Percentiles rank a stretch among this genome's conserved stretches.
phyloP scores from a whole-genome alignment of 92 coral and sea anemone genomes.

The Nematostella vectensis region DNA sequence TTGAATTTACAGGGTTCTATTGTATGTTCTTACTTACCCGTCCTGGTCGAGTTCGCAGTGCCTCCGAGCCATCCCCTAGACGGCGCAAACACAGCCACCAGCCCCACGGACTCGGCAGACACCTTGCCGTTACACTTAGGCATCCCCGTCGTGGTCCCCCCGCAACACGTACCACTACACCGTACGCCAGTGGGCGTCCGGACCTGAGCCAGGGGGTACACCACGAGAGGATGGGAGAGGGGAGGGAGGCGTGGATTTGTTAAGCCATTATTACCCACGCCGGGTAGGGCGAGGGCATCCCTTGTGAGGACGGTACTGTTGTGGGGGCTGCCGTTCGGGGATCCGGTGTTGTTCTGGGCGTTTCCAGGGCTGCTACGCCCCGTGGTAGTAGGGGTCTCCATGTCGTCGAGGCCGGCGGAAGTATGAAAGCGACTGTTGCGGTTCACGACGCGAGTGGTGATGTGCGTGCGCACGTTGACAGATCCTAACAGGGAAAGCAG shows the following conservation, averaged over 20 bases:
- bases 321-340: constrained; percentile 87
- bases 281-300: constrained; percentile 53
- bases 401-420: constrained; percentile 97
- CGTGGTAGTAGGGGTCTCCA: constrained; percentile 38
- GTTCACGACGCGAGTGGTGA: constrained; percentile 87
- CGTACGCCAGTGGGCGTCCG: constrained; percentile 77
- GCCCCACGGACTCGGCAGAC: constrained; percentile 70
- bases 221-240: constrained; percentile 76
- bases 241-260: constrained; percentile 95
- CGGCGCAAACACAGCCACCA: constrained; percentile 66
- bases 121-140: constrained; percentile 76
- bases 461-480: constrained; percentile 90
- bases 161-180: constrained; percentile 79
- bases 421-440: constrained; percentile 99
- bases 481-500: constrained; percentile 45
- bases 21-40: no score
- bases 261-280: constrained; percentile 78
- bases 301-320: constrained; percentile 45
- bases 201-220: constrained; percentile 79
- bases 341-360: constrained; percentile 44
- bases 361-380: constrained; percentile 68
- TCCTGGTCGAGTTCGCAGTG: constrained; percentile 63
- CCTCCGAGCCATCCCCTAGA: constrained; percentile 95
- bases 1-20: no score
- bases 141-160: constrained; percentile 55